Conservation (phyloP, 2,888 invertebrate species). For the Magallana nippona region DNA sequence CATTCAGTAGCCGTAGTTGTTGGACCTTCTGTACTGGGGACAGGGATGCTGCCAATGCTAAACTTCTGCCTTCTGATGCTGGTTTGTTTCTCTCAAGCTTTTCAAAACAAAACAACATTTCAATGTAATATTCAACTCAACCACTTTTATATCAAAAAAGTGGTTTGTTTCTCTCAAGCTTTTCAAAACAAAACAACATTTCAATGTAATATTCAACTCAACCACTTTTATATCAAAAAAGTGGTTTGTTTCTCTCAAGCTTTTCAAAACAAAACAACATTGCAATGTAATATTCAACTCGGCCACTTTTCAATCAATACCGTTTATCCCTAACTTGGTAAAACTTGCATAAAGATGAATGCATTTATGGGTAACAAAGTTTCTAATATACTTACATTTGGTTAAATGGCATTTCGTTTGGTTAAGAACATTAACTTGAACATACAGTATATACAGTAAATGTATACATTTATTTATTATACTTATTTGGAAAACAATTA, state of each 20-base stretch:
- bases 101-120: neutral
- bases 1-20: conserved; percentile 74
- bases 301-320: neutral
- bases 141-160: too few species aligned
- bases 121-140: neutral
- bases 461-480: conserved; percentile 48
- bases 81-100: neutral
- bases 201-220: neutral
- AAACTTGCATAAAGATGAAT: neutral
- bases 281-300: neutral
- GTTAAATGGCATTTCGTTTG: neutral
- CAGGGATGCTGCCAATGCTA: conserved; percentile 29
- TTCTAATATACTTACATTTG: too few species aligned
- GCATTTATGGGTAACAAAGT: too few species aligned
- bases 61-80: neutral
- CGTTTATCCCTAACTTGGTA: neutral
- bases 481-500: neutral
- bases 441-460: conserved; percentile 41
- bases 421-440: neutral
- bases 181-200: neutral
- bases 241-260: neutral
- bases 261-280: neutral
- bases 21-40: conserved; percentile 64
- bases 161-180: neutral
- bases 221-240: too few species aligned